Base-by-base conservation (phyloP, 1,140 invertebrate species). In the Oppia nitens region DNA sequence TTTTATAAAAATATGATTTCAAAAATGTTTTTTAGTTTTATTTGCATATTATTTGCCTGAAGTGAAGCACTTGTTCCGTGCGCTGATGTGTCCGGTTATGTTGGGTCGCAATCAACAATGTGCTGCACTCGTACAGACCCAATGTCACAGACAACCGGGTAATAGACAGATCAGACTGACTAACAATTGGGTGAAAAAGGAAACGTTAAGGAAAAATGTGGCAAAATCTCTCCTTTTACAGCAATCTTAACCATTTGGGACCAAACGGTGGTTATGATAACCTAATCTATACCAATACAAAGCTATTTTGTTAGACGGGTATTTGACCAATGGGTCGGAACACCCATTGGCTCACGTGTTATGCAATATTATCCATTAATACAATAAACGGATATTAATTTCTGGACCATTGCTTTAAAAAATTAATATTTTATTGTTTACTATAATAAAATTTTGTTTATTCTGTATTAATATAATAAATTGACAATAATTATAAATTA, bases 301-400 rank as follows among this genome's bases (percentile, higher is more conserved):
- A 11, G 53, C 53, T 26, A 54, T 54, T 25, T 54, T 54, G 53
- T 9, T 20, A 54, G 47, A 48, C 53, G 53, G 6, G 53, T 54
- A 6, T 54, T 6, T 47, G 53, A 54, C 23, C 53, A 54, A 26
- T 54, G 53, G 53, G 28, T 48, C 20, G 53, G 53, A 25, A 54
- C 53, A 20, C 53, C 53, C 6, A 54, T 54, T 20, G 53, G 9
- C 23, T 54, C 28, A 6, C 4, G 53, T 9, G 20, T 54, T 9
- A 54, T 54, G 6, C 53, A 9, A 27, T 54, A 25, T 40, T 6
- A 17, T 40, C 17, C 32, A 6, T 40, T 17, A 17, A 6, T 20
- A 11, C 53, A 54, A 25, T 54, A 54, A 9, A 54, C 53, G 4
- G 53, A 25, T 6, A 54, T 48, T 45, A 54, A 54, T 25, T 54